Base-by-base conservation (phyloP, 2,797 vertebrate genomes). In the Coracias cyanogaster region DNA sequence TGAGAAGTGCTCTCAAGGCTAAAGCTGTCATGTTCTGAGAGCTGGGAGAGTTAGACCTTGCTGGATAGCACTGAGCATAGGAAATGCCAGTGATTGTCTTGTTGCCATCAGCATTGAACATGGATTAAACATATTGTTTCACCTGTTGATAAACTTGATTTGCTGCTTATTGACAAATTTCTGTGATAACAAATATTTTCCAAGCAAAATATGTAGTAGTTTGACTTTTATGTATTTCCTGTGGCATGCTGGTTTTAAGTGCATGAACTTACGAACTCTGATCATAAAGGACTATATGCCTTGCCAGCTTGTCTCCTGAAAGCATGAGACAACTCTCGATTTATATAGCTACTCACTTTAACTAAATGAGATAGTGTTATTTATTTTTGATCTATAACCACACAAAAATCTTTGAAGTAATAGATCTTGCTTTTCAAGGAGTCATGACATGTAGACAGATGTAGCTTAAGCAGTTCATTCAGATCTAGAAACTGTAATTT, bases 371-470 rank as follows among this genome's bases (percentile, higher is more conserved):
- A 84, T 74, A 90, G 67, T 48, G 69, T 76, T 97, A 83, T 93
- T 97, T 97, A 86, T 94, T 97, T 97, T 95, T 96, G 70, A 94
- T 96, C 89, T 95, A 96, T 94, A 93, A 93, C 82, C 70, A 57
- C 74, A 92, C 52, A 93, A 82, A 95, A 93, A 67, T 89, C 78
- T 95, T 93, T 96, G 58, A 88, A 95, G 89, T 45, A 81, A 89
- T 96, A 95, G 78, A 94, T 97, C 92, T 96, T 96, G 62, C 66
- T 96, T 97, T 92, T 92, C 74, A 87, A 90, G 73, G 79, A 95
- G 79, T 93, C 73, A 21, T 90, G 95, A 69, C 83, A 83, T 22
- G n/a, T 55, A 95, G 90, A 86, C 69, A 94, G 86, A 90, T 70
- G 80, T 87, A 91, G 52, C 85, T 95, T 92, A 96, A 95, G 43